phyloP scores from a whole-genome alignment of 2,113 vertebrate species.

The Felis catus region DNA sequence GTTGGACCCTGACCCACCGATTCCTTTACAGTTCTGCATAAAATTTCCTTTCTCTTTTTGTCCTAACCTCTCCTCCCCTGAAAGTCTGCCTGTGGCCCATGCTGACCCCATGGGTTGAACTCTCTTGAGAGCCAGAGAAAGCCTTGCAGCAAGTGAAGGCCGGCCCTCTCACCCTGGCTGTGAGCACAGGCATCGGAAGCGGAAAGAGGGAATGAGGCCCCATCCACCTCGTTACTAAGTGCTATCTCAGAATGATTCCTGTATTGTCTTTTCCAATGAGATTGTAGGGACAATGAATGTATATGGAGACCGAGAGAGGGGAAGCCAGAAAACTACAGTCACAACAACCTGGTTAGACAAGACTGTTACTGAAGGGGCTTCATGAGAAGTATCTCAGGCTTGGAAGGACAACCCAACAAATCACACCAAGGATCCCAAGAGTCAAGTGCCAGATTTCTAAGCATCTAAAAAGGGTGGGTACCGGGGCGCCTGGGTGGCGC shows the following conservation, averaged over 20 bases:
- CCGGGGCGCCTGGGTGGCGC: no score
- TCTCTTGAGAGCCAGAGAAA: neutral
- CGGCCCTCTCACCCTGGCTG: neutral
- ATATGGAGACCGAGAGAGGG: neutral
- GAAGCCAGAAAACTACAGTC: neutral
- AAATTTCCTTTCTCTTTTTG: neutral
- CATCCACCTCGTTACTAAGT: neutral
- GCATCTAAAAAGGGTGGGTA: neutral
- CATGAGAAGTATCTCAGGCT: neutral
- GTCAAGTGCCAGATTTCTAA: neutral
- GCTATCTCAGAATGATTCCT: neutral
- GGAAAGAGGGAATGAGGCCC: neutral
- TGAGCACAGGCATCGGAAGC: neutral
- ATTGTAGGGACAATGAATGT: slow-evolving; percentile 6
- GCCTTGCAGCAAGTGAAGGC: neutral
- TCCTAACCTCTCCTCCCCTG: neutral
- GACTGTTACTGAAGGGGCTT: neutral
- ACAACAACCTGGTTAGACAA: slow-evolving; percentile 38
- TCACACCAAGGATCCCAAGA: neutral
- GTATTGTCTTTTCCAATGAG: slow-evolving; percentile 38
- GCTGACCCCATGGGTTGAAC: neutral
- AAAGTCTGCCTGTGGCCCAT: fast-evolving
- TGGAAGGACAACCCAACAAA: slow-evolving; percentile 21
- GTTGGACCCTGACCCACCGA: neutral
- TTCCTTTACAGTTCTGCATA: neutral